Percentiles rank a stretch among this genome's conserved stretches.
Evolutionary conservation across 2,113 vertebrate genomes (phyloP).

Genomic region (Corydoras maculifer): DNA sequence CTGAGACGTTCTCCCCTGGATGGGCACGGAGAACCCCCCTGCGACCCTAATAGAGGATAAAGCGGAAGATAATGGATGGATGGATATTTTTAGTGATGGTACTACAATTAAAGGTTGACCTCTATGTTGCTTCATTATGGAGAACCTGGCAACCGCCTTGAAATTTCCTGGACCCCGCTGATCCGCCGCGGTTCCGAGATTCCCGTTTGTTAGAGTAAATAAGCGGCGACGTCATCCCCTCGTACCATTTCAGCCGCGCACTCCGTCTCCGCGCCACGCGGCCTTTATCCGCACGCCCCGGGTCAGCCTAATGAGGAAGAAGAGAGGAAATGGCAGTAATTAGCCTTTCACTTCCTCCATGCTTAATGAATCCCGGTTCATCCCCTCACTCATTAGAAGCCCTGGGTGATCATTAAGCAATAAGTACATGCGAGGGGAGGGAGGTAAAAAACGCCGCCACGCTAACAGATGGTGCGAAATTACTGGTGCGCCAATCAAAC

Average conservation of each 20-base stretch:
- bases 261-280: conserved; percentile 63
- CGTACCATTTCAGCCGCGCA: conserved; percentile 52
- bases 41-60: no score
- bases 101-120: not conserved
- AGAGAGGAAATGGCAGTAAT: conserved; percentile 70
- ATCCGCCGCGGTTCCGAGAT: conserved; percentile 60
- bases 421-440: conserved; percentile 52
- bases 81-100: no score
- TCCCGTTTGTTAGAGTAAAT: conserved; percentile 74
- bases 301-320: conserved; percentile 80
- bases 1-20: no score
- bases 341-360: conserved; percentile 68
- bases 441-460: conserved; percentile 46
- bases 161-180: conserved; percentile 62
- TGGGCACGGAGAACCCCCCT: no score
- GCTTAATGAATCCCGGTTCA: conserved; percentile 67
- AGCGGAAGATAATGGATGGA: no score
- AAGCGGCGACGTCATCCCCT: conserved; percentile 57
- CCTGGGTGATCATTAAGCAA: conserved; percentile 67
- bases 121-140: not conserved
- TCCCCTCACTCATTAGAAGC: conserved; percentile 62
- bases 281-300: conserved; percentile 52
- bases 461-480: conserved; percentile 69
- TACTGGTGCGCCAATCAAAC: conserved; percentile 64
- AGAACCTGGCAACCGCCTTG: conserved; percentile 33